Evolutionary conservation across 1,140 invertebrate species (phyloP).

Genomic region (Heliconius hermathena): DNA sequence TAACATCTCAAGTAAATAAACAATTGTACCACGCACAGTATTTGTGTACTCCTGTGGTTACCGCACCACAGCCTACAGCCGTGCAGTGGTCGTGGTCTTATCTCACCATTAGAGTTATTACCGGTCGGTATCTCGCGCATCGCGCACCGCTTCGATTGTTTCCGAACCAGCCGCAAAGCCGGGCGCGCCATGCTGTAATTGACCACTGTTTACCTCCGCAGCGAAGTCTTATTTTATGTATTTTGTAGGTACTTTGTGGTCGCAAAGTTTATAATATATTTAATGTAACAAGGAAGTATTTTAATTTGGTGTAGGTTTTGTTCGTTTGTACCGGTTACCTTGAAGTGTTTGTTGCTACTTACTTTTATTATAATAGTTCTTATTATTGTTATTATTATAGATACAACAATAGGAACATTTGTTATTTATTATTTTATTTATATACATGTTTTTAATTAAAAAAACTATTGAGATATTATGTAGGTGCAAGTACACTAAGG

Average conservation of each 20-base stretch:
- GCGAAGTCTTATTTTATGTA: slow-evolving; percentile 71
- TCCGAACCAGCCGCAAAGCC: slow-evolving; percentile 70
- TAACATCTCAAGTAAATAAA: neutral
- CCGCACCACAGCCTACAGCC: slow-evolving; percentile 51
- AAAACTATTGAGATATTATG: neutral
- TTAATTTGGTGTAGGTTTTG: slow-evolving; percentile 28
- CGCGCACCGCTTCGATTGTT: slow-evolving; percentile 80
- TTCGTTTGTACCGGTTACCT: slow-evolving; percentile 26
- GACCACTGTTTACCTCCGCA: slow-evolving; percentile 77
- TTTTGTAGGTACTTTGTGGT: slow-evolving; percentile 49
- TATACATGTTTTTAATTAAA: neutral
- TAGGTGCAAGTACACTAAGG: too few relatives aligned
- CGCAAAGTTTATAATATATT: slow-evolving; percentile 47
- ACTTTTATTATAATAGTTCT: neutral
- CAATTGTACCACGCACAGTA: slow-evolving; percentile 45
- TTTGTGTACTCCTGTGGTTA: slow-evolving; percentile 57
- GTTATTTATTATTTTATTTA: neutral
- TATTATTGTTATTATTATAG: neutral
- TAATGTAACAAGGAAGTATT: slow-evolving; percentile 51
- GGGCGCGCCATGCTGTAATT: slow-evolving; percentile 72
- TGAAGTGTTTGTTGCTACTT: neutral
- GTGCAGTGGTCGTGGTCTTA: slow-evolving; percentile 67
- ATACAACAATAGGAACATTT: neutral
- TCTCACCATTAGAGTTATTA: slow-evolving; percentile 80
- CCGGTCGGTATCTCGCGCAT: slow-evolving; percentile 73